phyloP scores from a whole-genome alignment of 2,888 invertebrate species.

The Folsomia manolachei region DNA sequence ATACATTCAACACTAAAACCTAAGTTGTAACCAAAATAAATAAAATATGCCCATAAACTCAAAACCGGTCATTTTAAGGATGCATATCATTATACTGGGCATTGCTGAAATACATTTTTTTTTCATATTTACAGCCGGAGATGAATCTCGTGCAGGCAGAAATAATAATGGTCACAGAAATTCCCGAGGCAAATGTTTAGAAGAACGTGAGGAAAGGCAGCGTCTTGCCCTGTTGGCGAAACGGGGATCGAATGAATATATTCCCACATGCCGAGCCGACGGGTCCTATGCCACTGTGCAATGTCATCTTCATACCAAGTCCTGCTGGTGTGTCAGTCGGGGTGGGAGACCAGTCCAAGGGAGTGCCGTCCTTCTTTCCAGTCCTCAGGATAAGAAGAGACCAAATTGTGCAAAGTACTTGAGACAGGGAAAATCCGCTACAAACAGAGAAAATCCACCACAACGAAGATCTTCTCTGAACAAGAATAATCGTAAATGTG shows the following conservation, averaged over 20 bases:
- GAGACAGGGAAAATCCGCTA: slow-evolving; percentile 44
- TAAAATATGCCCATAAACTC: too few relatives aligned
- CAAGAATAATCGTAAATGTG: slow-evolving; percentile 49
- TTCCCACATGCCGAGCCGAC: slow-evolving; percentile 76
- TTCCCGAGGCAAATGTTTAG: slow-evolving; percentile 29
- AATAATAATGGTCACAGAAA: background rate
- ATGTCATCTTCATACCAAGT: slow-evolving; percentile 68
- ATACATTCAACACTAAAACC: too few relatives aligned
- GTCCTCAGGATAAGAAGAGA: slow-evolving; percentile 54
- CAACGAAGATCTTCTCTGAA: slow-evolving; percentile 46
- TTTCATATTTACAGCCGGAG: background rate
- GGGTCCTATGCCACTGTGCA: slow-evolving; percentile 82
- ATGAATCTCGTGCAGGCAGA: background rate
- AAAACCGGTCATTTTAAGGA: too few relatives aligned
- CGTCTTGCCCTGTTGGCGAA: slow-evolving; percentile 21
- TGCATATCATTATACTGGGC: too few relatives aligned
- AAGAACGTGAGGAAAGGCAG: slow-evolving; percentile 44
- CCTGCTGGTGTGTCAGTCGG: slow-evolving; percentile 88
- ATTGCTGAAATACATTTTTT: too few relatives aligned
- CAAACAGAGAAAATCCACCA: slow-evolving; percentile 47
- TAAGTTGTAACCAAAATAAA: too few relatives aligned
- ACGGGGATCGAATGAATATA: slow-evolving; percentile 51
- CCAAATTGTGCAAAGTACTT: slow-evolving; percentile 63
- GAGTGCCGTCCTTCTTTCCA: slow-evolving; percentile 67
- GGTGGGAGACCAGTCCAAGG: slow-evolving; percentile 77